Base-by-base conservation (phyloP, 2,113 vertebrate species). In the Taurulus bubalis region DNA sequence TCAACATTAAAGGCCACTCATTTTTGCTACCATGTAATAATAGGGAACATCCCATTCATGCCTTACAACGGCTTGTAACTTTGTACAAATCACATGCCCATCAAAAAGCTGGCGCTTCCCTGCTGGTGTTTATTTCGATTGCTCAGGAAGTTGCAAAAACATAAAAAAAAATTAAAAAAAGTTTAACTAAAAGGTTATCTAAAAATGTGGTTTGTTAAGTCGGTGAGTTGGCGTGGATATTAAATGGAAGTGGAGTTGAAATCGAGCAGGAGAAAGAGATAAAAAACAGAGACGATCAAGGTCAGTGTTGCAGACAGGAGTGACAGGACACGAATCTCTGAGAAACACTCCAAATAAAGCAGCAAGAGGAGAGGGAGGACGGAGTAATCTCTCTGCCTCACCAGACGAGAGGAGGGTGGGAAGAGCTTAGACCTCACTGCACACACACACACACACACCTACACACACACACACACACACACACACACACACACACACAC, bases 1-100 rank as follows among this genome's bases (percentile, higher is more conserved):
- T 90, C 80, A 77, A 87, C 91, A 92, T 93, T 92, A 94, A 92
- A 93, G 93, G 71, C 86, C 76, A 53, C 75, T 87, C 42, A 47
- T 85, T 92, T 91, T 89, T 91, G 87, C 75, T 77, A 85, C 87
- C 76, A 86, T 94, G 83, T 93, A 94, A 94, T 94, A 91, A 93
- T 79, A 92, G 92, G 86, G 90, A 87, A 88, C 84, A 85, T 90
- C 89, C 90, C 84, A 67, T 87, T 86, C 82, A 79, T 85, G 77
- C 75, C 84, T 73, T 77, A 91, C 90, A 87, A 88, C 89, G 40
- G 87, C 84, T 91, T 91, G 85, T 91, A 92, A 89, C 92, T 82
- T 89, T 89, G 83, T 85, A 85, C 90, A 93, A 90, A 92, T 92
- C 91, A 87, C 90, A 91, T 75, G 69, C 51, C 75, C 83, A 75